Evolutionary conservation across 1,140 invertebrate genomes (phyloP), one percentile per base, ranked within the genome.

Genomic region (Zaprionus vittiger): DNA sequence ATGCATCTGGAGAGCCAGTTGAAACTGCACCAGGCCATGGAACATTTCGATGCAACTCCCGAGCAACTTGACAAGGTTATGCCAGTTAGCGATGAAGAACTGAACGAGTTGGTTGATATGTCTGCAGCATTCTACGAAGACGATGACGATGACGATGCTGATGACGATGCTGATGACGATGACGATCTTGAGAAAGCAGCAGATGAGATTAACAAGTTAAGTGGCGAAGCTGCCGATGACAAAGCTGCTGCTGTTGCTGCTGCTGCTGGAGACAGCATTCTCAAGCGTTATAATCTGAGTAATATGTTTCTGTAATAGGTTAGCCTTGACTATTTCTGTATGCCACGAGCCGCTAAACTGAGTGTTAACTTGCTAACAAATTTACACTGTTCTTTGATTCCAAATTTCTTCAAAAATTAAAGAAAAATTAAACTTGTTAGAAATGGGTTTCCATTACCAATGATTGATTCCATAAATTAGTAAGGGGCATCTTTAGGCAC

Each of bases 11-110:
- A 90, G 20, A 81, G 73, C 22, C 71, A 69, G 22, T 17, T 70
- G 2, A 74, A 81, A 20, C 59, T 90, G 15, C 47, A 73, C 22
- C 49, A 67, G 5, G 59, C 84, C 4, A 71, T 89, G 79, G 17
- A 72, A 1, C 49, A 44, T 17, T 70, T 81, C 4, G 47, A 90
- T 22, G n/a, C 73, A 0, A 61, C 37, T 1, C 63, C 72, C 0
- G 65, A 73, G 11, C 37, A 47, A 1, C 47, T 90, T 4, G 76
- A 87, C 28, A 60, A 57, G 9, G 79, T 73, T 2, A 70, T 90
- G 73, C 85, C 84, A 0, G 81, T 87, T 0, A 84, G 59, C 28
- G 65, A 90, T 34, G 47, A 82, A 15, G 56, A 85, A 12, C 64
- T 90, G 1, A 71, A 24, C 0, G 73, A 90, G 17, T 66, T 90